Evolutionary conservation across 2,888 invertebrate genomes (phyloP).

Genomic region (Octodonta nipae): DNA sequence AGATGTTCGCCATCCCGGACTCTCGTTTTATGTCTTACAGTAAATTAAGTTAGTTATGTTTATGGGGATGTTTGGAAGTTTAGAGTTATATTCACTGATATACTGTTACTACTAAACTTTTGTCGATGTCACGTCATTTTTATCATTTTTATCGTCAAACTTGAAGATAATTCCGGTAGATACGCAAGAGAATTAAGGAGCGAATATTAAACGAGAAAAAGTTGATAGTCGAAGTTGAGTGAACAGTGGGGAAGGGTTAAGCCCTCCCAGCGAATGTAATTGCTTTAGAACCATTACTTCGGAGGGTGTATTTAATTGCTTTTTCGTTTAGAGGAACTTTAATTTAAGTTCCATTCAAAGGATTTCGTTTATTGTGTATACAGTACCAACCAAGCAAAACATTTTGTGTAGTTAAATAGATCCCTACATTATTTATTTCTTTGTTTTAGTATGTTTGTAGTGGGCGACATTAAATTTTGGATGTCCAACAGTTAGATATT

Average conservation of each 20-base stretch:
- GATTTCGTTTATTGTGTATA: too few relatives aligned
- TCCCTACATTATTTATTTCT: too few relatives aligned
- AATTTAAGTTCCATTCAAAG: too few relatives aligned
- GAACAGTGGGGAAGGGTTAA: conserved; percentile 1
- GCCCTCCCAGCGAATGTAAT: background rate
- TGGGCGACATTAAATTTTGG: too few relatives aligned
- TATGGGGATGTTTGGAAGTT: conserved; percentile 29
- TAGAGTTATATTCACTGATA: conserved; percentile 26
- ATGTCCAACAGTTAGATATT: too few relatives aligned
- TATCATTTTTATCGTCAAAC: conserved; percentile 23
- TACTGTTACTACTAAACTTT: conserved; percentile 24
- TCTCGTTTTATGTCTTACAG: conserved; percentile 27
- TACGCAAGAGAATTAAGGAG: background rate
- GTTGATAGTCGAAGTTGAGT: conserved; percentile 1
- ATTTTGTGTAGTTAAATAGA: too few relatives aligned
- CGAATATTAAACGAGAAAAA: background rate
- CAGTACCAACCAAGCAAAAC: too few relatives aligned
- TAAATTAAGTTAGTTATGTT: conserved; percentile 32
- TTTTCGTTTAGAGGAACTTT: background rate
- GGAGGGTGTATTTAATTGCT: background rate
- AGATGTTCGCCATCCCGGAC: too few relatives aligned
- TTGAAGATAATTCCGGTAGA: conserved; percentile 6
- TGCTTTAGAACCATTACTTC: conserved; percentile 1
- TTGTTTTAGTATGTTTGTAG: too few relatives aligned
- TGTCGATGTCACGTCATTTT: conserved; percentile 22